Base-by-base conservation (phyloP, 2,797 vertebrate genomes). In the Aphelocoma californica region DNA sequence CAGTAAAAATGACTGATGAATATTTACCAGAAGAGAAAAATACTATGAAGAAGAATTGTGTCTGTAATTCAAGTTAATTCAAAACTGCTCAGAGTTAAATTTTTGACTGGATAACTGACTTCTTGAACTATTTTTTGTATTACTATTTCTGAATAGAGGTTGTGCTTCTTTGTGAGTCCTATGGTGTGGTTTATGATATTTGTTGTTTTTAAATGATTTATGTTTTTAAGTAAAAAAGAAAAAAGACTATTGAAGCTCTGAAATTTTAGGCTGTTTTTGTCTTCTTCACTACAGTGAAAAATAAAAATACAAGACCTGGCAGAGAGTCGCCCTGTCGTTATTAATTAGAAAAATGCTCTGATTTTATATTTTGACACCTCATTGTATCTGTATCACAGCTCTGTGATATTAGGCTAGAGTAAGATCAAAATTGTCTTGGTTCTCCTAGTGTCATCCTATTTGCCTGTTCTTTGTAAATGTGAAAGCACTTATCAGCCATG, bases 1-100 rank as follows among this genome's bases (percentile, higher is more conserved):
- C 56, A 80, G 50, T 91, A 57, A 87, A 94, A 90, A 58, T 81
- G 73, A 93, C 73, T 94, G 81, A 86, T 93, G 83, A 81, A 53
- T 96, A 73, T 90, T 93, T 86, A 77, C 13, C 25, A 88, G 72
- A 75, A 86, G 32, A 79, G 26, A 66, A 88, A 95, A 92, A 56
- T 80, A 20, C 36, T 34, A 23, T 10, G 15, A 75, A 77, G 50
- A 84, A 40, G 44, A 88, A n/a, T 73, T 2, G 3, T 47, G 32
- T 3, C 45, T 65, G 29, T 81, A 81, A 71, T 80, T 93, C 58
- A 90, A 20, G 51, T 91, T 6, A 75, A 61, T 79, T 91, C 19
- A 70, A 23, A 92, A 40, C 16, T 81, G 23, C 34, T 92, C 32
- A 72, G 58, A 72, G 42, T 64, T 40, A 86, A 83, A 25, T 72